These are phyloP conservation scores for Arbacia lixula DNA, from an alignment of 53 echinoderm and acorn worm species.

Conservation along the genomic window DNA sequence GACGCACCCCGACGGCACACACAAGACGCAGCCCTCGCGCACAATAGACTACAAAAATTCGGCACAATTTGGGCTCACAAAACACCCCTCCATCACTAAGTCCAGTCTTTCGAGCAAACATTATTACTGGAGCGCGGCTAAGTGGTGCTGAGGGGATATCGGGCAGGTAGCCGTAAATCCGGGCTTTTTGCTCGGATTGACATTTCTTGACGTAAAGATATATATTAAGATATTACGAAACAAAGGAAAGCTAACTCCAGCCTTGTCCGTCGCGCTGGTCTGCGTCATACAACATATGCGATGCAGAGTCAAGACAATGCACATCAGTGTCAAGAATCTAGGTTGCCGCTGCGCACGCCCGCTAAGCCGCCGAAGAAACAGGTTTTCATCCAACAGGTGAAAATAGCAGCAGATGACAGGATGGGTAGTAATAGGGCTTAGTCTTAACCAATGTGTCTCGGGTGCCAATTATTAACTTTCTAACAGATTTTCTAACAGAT, in stretches of 20 bases:
- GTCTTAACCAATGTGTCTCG: too few species aligned
- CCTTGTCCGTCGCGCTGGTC: too few species aligned
- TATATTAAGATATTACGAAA: constrained; percentile 6
- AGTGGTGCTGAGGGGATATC: background rate
- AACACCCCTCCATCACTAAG: constrained; percentile 15
- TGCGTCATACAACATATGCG: too few species aligned
- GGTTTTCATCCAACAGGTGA: too few species aligned
- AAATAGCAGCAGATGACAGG: too few species aligned
- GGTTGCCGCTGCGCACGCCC: too few species aligned
- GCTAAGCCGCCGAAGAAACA: too few species aligned
- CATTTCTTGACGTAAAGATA: constrained; percentile 28
- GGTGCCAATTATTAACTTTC: too few species aligned
- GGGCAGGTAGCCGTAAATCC: background rate
- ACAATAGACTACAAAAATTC: constrained; percentile 47
- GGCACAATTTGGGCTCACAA: constrained; percentile 31
- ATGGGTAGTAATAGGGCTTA: too few species aligned
- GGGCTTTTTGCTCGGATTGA: background rate
- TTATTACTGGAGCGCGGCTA: constrained; percentile 33
- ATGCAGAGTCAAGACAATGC: too few species aligned
- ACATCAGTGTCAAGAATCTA: too few species aligned
- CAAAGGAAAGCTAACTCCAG: constrained; percentile 28
- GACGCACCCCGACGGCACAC: constrained; percentile 43
- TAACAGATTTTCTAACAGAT: too few species aligned
- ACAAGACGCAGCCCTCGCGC: constrained; percentile 43
- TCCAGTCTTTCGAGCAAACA: constrained; percentile 29